These are phyloP conservation scores for Austrofundulus limnaeus DNA, from an alignment of 2,113 vertebrate genomes.

Conservation along the genomic window DNA sequence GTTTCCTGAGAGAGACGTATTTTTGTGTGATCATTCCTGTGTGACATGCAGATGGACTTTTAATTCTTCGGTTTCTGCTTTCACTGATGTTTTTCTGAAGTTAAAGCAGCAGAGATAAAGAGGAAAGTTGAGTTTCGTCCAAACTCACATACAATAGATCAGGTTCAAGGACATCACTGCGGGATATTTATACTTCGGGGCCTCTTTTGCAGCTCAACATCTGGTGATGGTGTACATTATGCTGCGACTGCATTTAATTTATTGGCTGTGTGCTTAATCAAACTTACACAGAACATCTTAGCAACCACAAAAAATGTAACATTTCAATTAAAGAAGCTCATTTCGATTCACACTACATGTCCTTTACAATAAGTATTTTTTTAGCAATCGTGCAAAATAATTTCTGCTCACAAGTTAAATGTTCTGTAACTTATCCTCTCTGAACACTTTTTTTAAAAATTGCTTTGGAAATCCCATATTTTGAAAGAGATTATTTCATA, in stretches of 20 bases:
- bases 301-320: slow-evolving; percentile 11
- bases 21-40: background rate
- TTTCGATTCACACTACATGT: background rate
- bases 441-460: background rate
- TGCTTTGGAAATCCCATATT: background rate
- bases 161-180: slow-evolving; percentile 6
- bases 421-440: background rate
- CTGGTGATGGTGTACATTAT: background rate
- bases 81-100: background rate
- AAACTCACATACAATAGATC: slow-evolving; percentile 29
- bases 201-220: slow-evolving; percentile 13
- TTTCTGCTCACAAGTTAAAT: background rate
- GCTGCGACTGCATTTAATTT: slow-evolving; percentile 14
- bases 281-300: slow-evolving; percentile 20
- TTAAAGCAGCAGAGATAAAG: background rate
- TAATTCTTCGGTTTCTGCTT: background rate
- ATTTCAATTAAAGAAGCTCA: slow-evolving; percentile 23
- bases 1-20: background rate
- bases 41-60: background rate
- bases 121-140: slow-evolving; percentile 7
- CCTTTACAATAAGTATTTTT: background rate
- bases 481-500: too few relatives aligned
- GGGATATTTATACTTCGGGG: slow-evolving; percentile 19
- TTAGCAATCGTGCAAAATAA: background rate
- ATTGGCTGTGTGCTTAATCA: slow-evolving; percentile 14